Evolutionary conservation across 2,888 invertebrate species (phyloP), one percentile per base, ranked within the genome.

Genomic region (Venusia cambrica): DNA sequence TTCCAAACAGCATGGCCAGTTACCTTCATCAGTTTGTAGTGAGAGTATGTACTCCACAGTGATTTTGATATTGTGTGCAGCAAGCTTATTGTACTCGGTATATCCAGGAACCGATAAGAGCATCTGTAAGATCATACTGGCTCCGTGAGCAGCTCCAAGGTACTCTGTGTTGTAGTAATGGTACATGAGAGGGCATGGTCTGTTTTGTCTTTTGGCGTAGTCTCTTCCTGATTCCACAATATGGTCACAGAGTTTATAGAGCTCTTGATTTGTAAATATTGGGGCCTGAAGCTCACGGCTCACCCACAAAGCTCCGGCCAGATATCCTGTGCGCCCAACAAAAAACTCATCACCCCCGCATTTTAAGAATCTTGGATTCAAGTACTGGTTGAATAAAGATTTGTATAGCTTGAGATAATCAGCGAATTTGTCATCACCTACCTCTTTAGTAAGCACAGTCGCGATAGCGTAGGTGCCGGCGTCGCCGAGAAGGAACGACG

Each of bases 281-380:
- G 64, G 56, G 1, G 61, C 67, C 41, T 87, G 71, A 2, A 90
- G 69, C 42, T 92, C 89, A 38, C 90, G 87, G 8, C 87, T 81
- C 13, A 97, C 67, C 92, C 94, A 94, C 12, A 94, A 68, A 2
- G 92, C 90, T 2, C 95, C 96, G 48, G 92, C 91, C 0, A 97
- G 67, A 57, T 93, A 96, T 0, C 96, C 97, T 20, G 96, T 92
- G 43, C 96, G 88, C 0, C 97, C 97, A 1, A 96, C 94, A 57
- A 97, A 92, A 9, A 95, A 79, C 70, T 97, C 97, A 73, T 97
- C 96, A 14, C 93, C 93, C 7, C 93, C 93, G 58, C 89, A 89
- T 57, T 88, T 88, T 5, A 91, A 74, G 54, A 92, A 92, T 47
- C 68, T 79, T 0, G 80, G 74, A 32, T 71, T 68, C 10, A 85